Evolutionary conservation across 2,888 invertebrate species (phyloP).

Genomic region (Coleophora flavipennella): DNA sequence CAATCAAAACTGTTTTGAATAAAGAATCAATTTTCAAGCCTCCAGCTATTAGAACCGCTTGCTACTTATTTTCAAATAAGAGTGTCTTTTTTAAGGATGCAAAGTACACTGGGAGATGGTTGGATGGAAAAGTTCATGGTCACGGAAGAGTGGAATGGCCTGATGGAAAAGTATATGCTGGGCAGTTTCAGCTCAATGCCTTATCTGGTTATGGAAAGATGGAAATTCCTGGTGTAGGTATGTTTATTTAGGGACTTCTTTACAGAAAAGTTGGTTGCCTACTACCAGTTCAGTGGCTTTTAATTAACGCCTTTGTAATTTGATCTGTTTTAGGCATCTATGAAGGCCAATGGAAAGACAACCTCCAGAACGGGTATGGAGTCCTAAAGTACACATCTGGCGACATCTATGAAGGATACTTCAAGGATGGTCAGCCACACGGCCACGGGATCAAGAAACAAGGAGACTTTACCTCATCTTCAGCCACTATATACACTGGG

Average conservation of each 20-base stretch:
- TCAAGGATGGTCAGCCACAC: constrained; percentile 86
- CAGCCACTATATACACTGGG: constrained; percentile 89
- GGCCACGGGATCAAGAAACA: constrained; percentile 89
- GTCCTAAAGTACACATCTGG: constrained; percentile 82
- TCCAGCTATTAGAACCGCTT: constrained; percentile 80
- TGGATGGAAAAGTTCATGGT: constrained; percentile 87
- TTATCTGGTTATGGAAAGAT: constrained; percentile 81
- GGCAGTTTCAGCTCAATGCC: constrained; percentile 83
- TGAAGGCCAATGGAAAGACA: constrained; percentile 87
- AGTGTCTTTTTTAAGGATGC: constrained; percentile 82
- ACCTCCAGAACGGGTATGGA: constrained; percentile 87
- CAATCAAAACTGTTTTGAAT: constrained; percentile 79
- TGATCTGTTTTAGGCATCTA: constrained; percentile 75
- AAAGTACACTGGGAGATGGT: constrained; percentile 86
- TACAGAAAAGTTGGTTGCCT: no score
- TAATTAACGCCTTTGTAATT: no score
- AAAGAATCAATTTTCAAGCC: constrained; percentile 76
- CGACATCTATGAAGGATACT: constrained; percentile 89
- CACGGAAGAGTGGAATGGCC: constrained; percentile 86
- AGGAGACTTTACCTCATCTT: constrained; percentile 82
- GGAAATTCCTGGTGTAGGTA: constrained; percentile 75
- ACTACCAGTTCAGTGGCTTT: no score
- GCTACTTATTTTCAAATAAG: constrained; percentile 79
- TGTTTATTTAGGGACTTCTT: constrained; percentile 18
- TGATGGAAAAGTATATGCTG: constrained; percentile 85